Percentiles rank a stretch among this genome's conserved stretches.
Conservation (phyloP, 2,888 invertebrate genomes). For the Drosophila subsilvestris region DNA sequence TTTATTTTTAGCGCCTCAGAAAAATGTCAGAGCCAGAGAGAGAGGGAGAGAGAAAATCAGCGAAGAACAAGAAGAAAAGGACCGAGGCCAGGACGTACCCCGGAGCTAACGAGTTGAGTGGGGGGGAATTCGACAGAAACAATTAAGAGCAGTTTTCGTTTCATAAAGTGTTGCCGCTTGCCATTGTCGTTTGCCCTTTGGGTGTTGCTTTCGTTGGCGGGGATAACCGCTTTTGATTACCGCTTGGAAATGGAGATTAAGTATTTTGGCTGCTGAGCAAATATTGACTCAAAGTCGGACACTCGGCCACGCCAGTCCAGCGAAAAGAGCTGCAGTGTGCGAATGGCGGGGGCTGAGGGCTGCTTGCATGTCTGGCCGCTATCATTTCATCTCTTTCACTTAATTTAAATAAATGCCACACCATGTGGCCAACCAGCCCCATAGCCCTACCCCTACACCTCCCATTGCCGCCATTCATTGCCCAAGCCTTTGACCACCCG, state of each 20-base stretch:
- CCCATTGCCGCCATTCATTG: background rate
- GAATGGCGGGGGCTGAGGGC: conserved; percentile 1
- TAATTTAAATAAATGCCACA: conserved; percentile 74
- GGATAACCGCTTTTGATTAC: conserved; percentile 20
- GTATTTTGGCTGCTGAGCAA: conserved; percentile 8
- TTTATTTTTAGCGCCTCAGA: conserved; percentile 66
- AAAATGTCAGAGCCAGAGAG: conserved; percentile 49
- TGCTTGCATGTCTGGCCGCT: conserved; percentile 66
- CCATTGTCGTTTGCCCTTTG: background rate
- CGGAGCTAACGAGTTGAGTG: conserved; percentile 34
- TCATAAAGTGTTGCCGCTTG: conserved; percentile 14
- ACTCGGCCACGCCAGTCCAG: background rate
- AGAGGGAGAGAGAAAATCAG: conserved; percentile 1
- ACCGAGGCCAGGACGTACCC: background rate
- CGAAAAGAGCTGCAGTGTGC: background rate
- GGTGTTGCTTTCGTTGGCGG: background rate
- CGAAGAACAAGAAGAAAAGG: conserved; percentile 2
- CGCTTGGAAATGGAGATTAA: background rate
- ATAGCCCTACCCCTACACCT: no score
- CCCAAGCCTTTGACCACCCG: conserved; percentile 53
- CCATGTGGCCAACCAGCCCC: conserved; percentile 52
- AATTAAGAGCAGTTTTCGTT: conserved; percentile 35
- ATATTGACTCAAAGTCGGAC: conserved; percentile 27
- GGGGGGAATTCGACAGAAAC: conserved; percentile 34
- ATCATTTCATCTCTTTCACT: conserved; percentile 58